Percentiles rank a stretch among this genome's conserved stretches.
phyloP scores from a whole-genome alignment of 2,888 invertebrate genomes.

The Conops quadrifasciatus region DNA sequence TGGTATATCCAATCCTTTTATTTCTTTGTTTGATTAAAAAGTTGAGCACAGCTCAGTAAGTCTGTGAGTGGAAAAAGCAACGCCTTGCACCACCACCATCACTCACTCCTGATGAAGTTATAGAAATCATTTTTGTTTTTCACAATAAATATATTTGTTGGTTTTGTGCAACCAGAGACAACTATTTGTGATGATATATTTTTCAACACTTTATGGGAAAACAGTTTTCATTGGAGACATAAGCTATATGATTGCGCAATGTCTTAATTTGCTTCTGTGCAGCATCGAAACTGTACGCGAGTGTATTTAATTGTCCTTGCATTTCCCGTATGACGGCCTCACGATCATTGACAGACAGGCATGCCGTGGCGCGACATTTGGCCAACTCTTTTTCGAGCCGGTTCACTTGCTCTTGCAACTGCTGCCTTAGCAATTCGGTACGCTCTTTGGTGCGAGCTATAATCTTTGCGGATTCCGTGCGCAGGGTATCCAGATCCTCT shows the following conservation, averaged over 20 bases:
- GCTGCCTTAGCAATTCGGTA: conserved; percentile 53
- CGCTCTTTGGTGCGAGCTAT: conserved; percentile 62
- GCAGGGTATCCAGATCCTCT: conserved; percentile 59
- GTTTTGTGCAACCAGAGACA: neutral
- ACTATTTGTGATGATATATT: neutral
- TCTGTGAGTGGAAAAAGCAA: too few relatives aligned
- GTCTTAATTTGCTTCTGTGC: conserved; percentile 64
- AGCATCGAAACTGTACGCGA: conserved; percentile 62
- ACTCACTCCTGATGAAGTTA: too few relatives aligned
- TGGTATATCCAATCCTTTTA: too few relatives aligned
- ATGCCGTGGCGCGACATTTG: conserved; percentile 62
- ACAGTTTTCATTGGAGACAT: conserved; percentile 62
- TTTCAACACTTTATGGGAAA: conserved; percentile 59
- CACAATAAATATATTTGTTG: neutral
- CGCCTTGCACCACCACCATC: too few relatives aligned
- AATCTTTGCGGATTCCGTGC: conserved; percentile 63
- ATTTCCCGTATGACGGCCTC: conserved; percentile 62
- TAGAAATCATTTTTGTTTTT: neutral
- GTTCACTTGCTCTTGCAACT: conserved; percentile 58
- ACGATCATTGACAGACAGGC: conserved; percentile 60
- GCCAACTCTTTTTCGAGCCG: conserved; percentile 61
- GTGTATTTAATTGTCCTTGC: conserved; percentile 61
- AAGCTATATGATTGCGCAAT: conserved; percentile 61
- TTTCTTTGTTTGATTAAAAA: too few relatives aligned
- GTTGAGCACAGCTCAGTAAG: too few relatives aligned